Evolutionary conservation across 2,888 invertebrate species (phyloP).

Genomic region (Patella caerulea): DNA sequence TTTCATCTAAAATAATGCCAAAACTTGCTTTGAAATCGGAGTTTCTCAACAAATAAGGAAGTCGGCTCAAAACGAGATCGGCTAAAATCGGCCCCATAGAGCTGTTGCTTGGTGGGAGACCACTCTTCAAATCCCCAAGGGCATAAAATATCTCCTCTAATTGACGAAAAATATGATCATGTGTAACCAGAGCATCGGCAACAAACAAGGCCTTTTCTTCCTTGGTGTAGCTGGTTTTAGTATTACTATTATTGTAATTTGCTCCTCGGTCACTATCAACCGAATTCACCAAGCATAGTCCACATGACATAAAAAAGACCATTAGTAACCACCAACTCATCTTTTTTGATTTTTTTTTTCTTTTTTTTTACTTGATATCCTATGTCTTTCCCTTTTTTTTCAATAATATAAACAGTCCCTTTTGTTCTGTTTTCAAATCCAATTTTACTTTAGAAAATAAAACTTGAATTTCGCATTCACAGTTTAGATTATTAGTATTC

Average conservation of each 20-base stretch:
- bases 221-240: not conserved
- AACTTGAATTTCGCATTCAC: too few species aligned
- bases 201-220: not conserved
- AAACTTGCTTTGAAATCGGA: conserved; percentile 21
- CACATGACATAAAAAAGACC: too few species aligned
- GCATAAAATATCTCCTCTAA: conserved; percentile 1
- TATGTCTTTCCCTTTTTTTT: too few species aligned
- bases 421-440: too few species aligned
- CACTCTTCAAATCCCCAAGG: not conserved
- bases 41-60: conserved; percentile 23
- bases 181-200: not conserved
- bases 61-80: conserved; percentile 10
- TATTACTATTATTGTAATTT: conserved; percentile 1
- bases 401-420: too few species aligned
- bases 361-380: too few species aligned
- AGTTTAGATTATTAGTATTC: too few species aligned
- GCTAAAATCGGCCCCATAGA: not conserved
- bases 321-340: too few species aligned
- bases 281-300: too few species aligned
- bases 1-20: conserved; percentile 25
- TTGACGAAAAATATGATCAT: not conserved
- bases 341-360: too few species aligned
- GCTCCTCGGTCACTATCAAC: not conserved
- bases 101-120: not conserved
- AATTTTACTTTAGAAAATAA: too few species aligned